Base-by-base conservation (phyloP, 2,888 invertebrate species). In the Melanchra persicariae region DNA sequence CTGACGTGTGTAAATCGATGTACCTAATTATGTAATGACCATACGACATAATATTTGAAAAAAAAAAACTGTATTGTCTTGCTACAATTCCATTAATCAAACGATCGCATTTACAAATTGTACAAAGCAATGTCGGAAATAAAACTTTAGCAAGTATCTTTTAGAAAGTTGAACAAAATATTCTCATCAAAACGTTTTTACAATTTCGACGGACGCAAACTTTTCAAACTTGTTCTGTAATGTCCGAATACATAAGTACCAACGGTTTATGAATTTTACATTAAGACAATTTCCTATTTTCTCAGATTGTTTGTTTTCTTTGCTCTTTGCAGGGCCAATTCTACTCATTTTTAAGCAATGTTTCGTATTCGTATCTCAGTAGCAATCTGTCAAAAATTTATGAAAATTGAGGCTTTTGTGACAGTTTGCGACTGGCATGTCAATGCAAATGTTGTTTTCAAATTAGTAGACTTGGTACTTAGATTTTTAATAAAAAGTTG, bases 251-350 rank as follows among this genome's bases (percentile, higher is more conserved):
- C 54, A 22, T 24, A 51, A 60, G 40, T 22, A 55, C 19, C 45
- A 34, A 75, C 17, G 30, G 57, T 51, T 81, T 62, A 66, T 70
- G 64, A 82, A 70, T 77, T 72, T 79, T 82, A 58, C 37, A 73
- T 78, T 49, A 34, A 66, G 57, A 60, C n/a, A 60, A 59, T 65
- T 60, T n/a, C 67, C 8, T 49, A 49, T 65, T 81, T 72, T 40
- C n/a, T 65, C 10, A 26, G 51, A 49, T 45, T 70, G 62, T 75
- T 59, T 70, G 47, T 70, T 60, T 55, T 52, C 17, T 70, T 58
- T 34, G 17, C 7, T 51, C 22, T 61, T 55, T n/a, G n/a, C n/a
- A n/a, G n/a, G n/a, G n/a, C n/a, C n/a, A n/a, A n/a, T n/a, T n/a
- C n/a, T n/a, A n/a, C n/a, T n/a, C n/a, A n/a, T n/a, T n/a, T n/a